Conservation (phyloP, 2,888 invertebrate genomes). For the Adelognathus sp. region DNA sequence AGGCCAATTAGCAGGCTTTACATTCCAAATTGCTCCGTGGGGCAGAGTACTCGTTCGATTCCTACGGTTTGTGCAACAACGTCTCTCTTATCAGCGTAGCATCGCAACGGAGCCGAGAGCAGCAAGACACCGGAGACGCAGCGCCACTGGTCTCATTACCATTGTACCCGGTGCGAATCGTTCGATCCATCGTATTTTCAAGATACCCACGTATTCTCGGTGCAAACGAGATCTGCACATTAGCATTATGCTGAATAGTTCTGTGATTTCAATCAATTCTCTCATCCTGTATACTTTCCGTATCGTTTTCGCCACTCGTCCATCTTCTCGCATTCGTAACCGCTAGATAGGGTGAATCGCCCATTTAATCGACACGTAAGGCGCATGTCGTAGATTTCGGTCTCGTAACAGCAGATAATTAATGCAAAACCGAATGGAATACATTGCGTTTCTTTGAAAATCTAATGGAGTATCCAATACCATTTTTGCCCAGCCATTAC, state of each 20-base stretch:
- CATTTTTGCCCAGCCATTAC: too few species aligned
- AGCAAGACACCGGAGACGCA: background rate
- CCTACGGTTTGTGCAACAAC: constrained; percentile 30
- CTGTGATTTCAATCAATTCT: background rate
- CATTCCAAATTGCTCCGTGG: constrained; percentile 42
- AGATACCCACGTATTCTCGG: background rate
- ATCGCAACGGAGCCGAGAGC: constrained; percentile 2
- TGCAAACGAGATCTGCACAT: background rate
- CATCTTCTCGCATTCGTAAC: background rate
- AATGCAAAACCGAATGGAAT: too few species aligned
- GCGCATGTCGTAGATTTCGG: too few species aligned
- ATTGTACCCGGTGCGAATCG: background rate
- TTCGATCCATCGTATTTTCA: constrained; percentile 8
- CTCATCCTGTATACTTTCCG: background rate
- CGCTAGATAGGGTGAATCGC: too few species aligned
- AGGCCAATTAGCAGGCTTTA: constrained; percentile 43
- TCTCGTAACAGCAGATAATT: too few species aligned
- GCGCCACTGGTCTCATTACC: constrained; percentile 27
- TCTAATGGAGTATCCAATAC: too few species aligned
- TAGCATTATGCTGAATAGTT: background rate
- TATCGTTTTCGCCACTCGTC: background rate
- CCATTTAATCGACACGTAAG: too few species aligned
- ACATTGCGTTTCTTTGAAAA: too few species aligned
- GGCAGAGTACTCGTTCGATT: constrained; percentile 38
- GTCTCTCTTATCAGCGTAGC: constrained; percentile 30